Percentiles rank a stretch among this genome's conserved stretches.
Conservation (phyloP, 2,888 invertebrate genomes). For the Nemoura dubitans region DNA sequence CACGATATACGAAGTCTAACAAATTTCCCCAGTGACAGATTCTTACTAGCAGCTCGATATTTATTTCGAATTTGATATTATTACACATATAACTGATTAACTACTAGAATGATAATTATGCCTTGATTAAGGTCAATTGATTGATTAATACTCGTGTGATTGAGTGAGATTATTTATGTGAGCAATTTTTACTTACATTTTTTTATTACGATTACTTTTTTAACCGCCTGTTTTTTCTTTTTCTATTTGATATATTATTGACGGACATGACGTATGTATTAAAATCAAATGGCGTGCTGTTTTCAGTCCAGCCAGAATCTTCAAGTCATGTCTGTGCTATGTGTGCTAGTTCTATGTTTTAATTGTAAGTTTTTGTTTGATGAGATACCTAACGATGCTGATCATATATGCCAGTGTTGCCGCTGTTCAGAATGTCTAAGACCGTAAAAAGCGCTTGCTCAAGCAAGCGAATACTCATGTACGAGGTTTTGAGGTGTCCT, state of each 20-base stretch:
- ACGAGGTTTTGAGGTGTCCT: neutral
- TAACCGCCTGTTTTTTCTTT: constrained; percentile 7
- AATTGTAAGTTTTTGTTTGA: neutral
- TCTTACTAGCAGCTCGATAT: constrained; percentile 15
- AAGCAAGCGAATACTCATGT: neutral
- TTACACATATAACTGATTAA: neutral
- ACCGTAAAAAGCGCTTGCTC: neutral
- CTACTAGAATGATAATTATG: neutral
- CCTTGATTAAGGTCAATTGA: constrained; percentile 25
- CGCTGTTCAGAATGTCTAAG: neutral
- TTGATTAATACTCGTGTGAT: constrained; percentile 45
- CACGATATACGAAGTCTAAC: neutral
- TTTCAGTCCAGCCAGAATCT: neutral
- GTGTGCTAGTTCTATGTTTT: neutral
- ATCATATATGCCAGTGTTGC: neutral
- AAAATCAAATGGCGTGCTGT: neutral
- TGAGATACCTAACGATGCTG: neutral
- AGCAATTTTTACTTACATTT: constrained; percentile 40
- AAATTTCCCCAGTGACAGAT: neutral
- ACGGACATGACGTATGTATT: neutral
- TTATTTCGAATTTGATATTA: constrained; percentile 18
- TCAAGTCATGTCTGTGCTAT: neutral
- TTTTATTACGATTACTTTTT: constrained; percentile 18
- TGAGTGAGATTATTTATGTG: constrained; percentile 50
- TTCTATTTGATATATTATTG: neutral